Base-by-base conservation (phyloP, 2,113 vertebrate species). In the Neoarius graeffei region DNA sequence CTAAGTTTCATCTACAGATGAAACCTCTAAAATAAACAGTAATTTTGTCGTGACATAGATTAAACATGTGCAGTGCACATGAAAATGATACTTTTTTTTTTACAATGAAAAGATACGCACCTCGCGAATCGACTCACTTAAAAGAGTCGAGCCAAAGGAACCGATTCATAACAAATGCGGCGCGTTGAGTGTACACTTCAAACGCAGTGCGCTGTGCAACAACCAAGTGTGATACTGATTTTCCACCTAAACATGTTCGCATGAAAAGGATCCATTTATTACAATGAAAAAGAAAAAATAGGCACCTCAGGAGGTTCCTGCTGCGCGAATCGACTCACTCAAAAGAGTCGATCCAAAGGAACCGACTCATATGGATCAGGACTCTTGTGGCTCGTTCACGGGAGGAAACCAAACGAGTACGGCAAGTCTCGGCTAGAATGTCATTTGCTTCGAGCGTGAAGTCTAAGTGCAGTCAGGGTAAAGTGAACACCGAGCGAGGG, bases 351-450 rank as follows among this genome's bases (percentile, higher is more conserved):
- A 59, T 8, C 5, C 27, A 35, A 25, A 5, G 10, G 67, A 85
- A 42, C 69, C 84, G 69, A 71, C 0, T 64, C 77, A 14, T 54
- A 25, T 1, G 2, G 64, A 48, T 84, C 62, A 27, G 25, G 52
- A 85, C 52, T 74, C 52, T n/a, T 5, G 54, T 42, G 42, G 73
- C 52, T 60, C 23, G 11, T 85, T 76, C 50, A 86, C 71, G 84
- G 85, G 88, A 87, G 87, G 88, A 67, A 79, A 89, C 89, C 54
- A 23, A 88, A 89, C 85, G 23, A 80, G 85, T 82, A n/a, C 60
- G 14, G 77, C 86, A 87, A 35, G 69, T 79, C 13, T 62, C n/a
- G 74, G 27, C 35, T 89, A 89, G 59, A 89, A 91, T 91, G 90
- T 90, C 90, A 74, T 25, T 80, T 76, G 71, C 69, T 27, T 27